phyloP scores from a whole-genome alignment of 92 coral and sea anemone genomes.

The Diadumene lineata region DNA sequence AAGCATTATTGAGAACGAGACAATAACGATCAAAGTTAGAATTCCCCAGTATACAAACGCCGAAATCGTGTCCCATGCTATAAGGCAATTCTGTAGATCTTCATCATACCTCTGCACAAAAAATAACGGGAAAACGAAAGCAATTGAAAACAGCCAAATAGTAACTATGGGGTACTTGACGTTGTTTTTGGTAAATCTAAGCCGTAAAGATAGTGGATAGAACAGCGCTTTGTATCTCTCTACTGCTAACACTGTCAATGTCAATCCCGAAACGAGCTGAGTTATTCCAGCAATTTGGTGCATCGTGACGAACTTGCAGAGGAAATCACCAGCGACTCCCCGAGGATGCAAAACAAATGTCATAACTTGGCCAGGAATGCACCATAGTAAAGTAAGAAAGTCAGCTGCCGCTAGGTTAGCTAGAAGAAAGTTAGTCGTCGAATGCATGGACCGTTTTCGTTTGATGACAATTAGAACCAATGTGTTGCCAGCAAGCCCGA shows the following conservation, averaged over 20 bases:
- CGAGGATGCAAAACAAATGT: constrained; percentile 38
- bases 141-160: constrained; percentile 62
- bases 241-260: constrained; percentile 72
- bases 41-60: constrained; percentile 58
- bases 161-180: constrained; percentile 55
- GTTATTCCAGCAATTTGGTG: constrained; percentile 61
- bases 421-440: constrained; percentile 66
- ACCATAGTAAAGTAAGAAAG: constrained; percentile 57
- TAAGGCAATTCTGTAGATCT: constrained; percentile 15
- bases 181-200: constrained; percentile 45
- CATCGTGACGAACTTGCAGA: constrained; percentile 75
- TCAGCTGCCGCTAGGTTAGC: constrained; percentile 78
- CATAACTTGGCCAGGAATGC: constrained; percentile 56
- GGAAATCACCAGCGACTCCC: constrained; percentile 49
- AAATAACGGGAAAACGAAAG: constrained; percentile 63
- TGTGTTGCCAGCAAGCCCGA: constrained; percentile 70
- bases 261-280: constrained; percentile 66
- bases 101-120: constrained; percentile 40
- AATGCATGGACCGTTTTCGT: constrained; percentile 58
- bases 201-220: constrained; percentile 37
- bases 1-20: constrained; percentile 44
- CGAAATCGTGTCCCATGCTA: constrained; percentile 1
- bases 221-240: constrained; percentile 81
- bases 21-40: constrained; percentile 40
- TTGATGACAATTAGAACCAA: constrained; percentile 63